Evolutionary conservation across 1,140 invertebrate genomes (phyloP).

Genomic region (Ostrea denselamellosa): DNA sequence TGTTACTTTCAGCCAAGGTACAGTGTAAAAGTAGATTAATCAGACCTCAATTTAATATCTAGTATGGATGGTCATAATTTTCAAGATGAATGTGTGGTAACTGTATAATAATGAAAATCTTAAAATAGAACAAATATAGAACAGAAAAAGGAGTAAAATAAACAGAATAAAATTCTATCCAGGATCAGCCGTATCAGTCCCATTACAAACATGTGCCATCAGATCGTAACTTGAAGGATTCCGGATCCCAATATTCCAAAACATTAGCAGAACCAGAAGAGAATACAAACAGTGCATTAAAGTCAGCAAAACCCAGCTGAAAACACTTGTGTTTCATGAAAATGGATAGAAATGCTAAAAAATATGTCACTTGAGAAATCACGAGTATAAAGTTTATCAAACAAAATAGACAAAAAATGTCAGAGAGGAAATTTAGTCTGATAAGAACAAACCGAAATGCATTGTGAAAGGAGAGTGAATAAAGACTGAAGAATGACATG

Average conservation of each 20-base stretch:
- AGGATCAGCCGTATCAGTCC: slow-evolving; percentile 2
- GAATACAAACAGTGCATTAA: slow-evolving; percentile 35
- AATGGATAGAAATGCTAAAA: slow-evolving; percentile 23
- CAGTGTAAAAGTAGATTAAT: not conserved
- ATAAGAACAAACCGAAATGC: not conserved
- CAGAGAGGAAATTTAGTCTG: not conserved
- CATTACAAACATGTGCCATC: slow-evolving; percentile 32
- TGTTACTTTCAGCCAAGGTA: not conserved
- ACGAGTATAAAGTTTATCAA: not conserved
- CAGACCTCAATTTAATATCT: not conserved
- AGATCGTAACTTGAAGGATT: not conserved
- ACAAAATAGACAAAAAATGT: slow-evolving; percentile 33
- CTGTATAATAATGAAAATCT: not conserved
- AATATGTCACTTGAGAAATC: slow-evolving; percentile 32
- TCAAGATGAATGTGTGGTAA: not conserved
- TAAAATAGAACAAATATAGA: not conserved
- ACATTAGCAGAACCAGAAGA: not conserved
- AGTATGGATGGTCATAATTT: not conserved
- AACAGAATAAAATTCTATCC: slow-evolving; percentile 33
- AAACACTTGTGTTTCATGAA: slow-evolving; percentile 19
- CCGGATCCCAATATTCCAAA: not conserved
- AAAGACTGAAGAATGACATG: not conserved
- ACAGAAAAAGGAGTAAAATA: not conserved
- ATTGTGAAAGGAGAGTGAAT: not conserved
- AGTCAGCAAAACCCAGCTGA: slow-evolving; percentile 18